Evolutionary conservation across 2,888 invertebrate species (phyloP), one percentile per base, ranked within the genome.

Genomic region (Vannuccia rotundouncinata): DNA sequence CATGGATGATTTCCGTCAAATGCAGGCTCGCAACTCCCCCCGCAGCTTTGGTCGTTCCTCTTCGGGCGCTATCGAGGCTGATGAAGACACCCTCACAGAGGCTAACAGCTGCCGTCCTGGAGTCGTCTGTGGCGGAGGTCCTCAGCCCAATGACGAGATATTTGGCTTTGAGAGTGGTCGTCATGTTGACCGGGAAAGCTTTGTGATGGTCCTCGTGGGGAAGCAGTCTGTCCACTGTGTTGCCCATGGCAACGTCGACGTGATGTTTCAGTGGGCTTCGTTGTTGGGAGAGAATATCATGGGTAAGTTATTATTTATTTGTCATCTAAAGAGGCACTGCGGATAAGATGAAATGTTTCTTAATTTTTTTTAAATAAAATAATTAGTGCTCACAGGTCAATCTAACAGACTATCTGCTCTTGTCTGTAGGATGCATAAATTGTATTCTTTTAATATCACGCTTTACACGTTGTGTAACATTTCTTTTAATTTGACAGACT

Each of bases 211-310:
- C 1, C 31, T 78, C 17, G 66, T 78, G 13, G 78, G 78, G 13
- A 22, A 60, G 28, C 59, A 59, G 59, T 27, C 28, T 2, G 78
- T 78, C 1, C 66, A 78, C 22, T 78, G 78, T 66, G 66, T 78
- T 74, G 78, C 78, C 28, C 66, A 60, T 78, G 22, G 28, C 28
- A 59, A 66, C n/a, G 66, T 60, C 22, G 78, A 78, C 1, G 66
- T 60, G 1, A 78, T 78, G 78, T 78, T 78, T 22, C 59, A 60
- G 29, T 78, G 78, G 78, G 78, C 78, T n/a, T 59, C 59, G 22
- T 59, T 17, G 17, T 60, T 78, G 1, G 27, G 59, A 1, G 29
- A 78, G 25, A 2, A 45, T 78, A 28, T 78, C 28, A 59, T 27
- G 27, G 28, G 78, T 78, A 29, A 74, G 78, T 28, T 28, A 29